Base-by-base conservation (phyloP, 2,797 vertebrate species). In the Alcedo quadribrachys region DNA sequence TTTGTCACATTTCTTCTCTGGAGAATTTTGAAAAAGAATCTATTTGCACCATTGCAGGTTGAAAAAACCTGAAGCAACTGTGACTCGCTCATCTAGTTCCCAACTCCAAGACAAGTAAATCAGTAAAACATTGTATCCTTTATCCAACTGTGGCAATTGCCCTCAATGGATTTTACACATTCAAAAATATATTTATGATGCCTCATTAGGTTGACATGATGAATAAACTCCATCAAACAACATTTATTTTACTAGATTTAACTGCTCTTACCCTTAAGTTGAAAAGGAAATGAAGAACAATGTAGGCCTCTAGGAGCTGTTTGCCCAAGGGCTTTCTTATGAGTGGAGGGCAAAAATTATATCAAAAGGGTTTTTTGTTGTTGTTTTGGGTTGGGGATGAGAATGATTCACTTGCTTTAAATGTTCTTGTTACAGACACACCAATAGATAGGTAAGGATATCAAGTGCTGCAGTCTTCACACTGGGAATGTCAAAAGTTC, bases 201-300 rank as follows among this genome's bases (percentile, higher is more conserved):
- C 91, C 87, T 96, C 91, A 94, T 96, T 94, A 95, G 69, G 55
- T 69, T 83, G 66, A 60, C 43, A 81, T 28, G 69, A 89, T 89
- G 93, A 94, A 92, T 85, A 90, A 94, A 79, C 80, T 81, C 81
- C 91, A 91, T 87, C 89, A 87, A 91, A 92, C 92, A 90, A 81
- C 87, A 87, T 89, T 94, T 92, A 92, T 87, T 92, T 94, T 92
- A 76, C 91, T 85, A 87, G 76, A 90, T 93, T 89, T 90, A 93
- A 89, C 89, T 93, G 87, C 62, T 91, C 37, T 69, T 89, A 83
- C 85, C 77, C 79, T 87, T 71, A 85, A 94, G 69, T 69, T 83
- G 73, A 75, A 88, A 87, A 94, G 85, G 84, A 95, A 95, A 89
- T 75, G 19, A 69, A 92, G 81, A 85, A 82, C 87, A 94, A 85